Evolutionary conservation across 1,140 invertebrate species (phyloP).

Genomic region (Dendrolimus kikuchii): DNA sequence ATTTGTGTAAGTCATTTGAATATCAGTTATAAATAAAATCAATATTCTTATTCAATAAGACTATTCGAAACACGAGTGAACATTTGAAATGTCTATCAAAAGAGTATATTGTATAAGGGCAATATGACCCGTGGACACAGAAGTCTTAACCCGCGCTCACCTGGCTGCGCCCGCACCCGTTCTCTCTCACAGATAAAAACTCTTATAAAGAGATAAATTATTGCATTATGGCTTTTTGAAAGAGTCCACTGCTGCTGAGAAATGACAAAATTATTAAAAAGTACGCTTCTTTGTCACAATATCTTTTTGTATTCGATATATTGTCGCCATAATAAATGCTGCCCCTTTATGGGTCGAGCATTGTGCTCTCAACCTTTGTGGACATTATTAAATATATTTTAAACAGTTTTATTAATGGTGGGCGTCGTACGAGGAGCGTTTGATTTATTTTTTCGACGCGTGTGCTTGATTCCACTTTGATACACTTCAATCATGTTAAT

Average conservation of each 20-base stretch:
- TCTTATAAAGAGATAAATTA: conserved; percentile 72
- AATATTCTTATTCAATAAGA: no score
- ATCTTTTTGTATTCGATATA: conserved; percentile 71
- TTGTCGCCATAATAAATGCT: conserved; percentile 71
- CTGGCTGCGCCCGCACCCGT: conserved; percentile 32
- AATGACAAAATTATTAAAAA: conserved; percentile 73
- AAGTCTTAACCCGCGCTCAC: conserved; percentile 60
- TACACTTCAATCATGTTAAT: conserved; percentile 52
- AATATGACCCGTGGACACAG: conserved; percentile 6
- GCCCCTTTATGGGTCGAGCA: conserved; percentile 60
- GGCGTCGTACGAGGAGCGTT: conserved; percentile 57
- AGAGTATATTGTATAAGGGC: background rate
- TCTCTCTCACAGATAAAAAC: conserved; percentile 60
- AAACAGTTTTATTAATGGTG: conserved; percentile 71
- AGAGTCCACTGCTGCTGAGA: conserved; percentile 71
- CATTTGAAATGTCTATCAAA: no score
- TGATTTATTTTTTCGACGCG: conserved; percentile 72
- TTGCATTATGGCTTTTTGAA: conserved; percentile 71
- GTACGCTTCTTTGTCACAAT: conserved; percentile 67
- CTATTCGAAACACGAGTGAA: conserved; percentile 1
- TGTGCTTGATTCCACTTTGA: conserved; percentile 49
- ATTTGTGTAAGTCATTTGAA: no score
- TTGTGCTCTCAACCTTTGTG: conserved; percentile 64
- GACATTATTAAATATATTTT: conserved; percentile 72
- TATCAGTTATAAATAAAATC: no score